Percentiles rank a stretch among this genome's conserved stretches.
These are phyloP conservation scores for Menidia menidia DNA, from an alignment of 2,797 vertebrate species.

Conservation along the genomic window DNA sequence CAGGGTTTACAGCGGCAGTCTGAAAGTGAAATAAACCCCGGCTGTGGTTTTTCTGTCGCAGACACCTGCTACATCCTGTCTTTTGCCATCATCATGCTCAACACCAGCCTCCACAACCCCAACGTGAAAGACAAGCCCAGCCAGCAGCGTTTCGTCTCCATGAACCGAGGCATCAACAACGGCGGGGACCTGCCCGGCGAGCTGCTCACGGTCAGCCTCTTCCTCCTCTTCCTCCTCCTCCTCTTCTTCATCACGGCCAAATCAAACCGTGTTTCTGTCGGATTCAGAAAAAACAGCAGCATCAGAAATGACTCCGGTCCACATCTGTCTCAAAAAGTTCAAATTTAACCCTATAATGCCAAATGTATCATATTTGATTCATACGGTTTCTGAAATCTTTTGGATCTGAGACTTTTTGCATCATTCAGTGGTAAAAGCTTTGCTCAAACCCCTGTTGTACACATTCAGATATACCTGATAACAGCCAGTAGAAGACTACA, in stretches of 20 bases:
- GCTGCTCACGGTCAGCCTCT: slow-evolving; percentile 82
- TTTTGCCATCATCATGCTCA: slow-evolving; percentile 95
- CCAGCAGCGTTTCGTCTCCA: slow-evolving; percentile 89
- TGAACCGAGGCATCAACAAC: slow-evolving; percentile 91
- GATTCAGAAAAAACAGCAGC: neutral
- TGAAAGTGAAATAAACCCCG: slow-evolving; percentile 6
- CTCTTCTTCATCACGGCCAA: neutral
- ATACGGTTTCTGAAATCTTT: too few species aligned
- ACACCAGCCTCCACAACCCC: slow-evolving; percentile 95
- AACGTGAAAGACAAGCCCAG: slow-evolving; percentile 91
- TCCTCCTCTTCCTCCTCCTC: neutral
- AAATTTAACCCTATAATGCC: too few species aligned
- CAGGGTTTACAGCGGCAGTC: neutral
- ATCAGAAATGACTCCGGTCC: neutral
- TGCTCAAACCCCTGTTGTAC: too few species aligned
- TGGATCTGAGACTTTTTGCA: too few species aligned
- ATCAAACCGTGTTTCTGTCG: neutral
- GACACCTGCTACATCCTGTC: slow-evolving; percentile 96
- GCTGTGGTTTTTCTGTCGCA: slow-evolving; percentile 61
- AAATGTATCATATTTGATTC: too few species aligned
- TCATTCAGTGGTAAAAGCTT: too few species aligned
- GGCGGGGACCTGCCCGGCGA: slow-evolving; percentile 86
- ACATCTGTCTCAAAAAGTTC: too few species aligned
- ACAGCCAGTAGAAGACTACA: too few species aligned
- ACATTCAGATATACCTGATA: too few species aligned